Conservation (phyloP, 2,113 vertebrate species). For the Centropus bengalensis region DNA sequence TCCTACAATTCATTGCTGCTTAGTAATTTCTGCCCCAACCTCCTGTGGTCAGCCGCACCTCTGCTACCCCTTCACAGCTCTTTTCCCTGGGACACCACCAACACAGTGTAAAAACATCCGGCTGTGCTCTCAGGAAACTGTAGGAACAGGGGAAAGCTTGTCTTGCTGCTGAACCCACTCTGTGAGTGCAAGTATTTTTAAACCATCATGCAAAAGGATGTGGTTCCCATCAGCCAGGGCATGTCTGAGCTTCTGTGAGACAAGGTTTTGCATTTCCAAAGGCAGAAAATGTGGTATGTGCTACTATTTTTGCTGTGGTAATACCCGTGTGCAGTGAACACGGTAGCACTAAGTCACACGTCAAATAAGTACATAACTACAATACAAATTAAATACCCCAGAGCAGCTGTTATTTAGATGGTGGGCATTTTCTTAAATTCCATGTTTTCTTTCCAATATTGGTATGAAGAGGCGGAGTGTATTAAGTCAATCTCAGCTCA, state of each 20-base stretch:
- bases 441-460: not conserved
- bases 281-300: not conserved
- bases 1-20: not conserved
- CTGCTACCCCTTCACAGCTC: not conserved
- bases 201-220: not conserved
- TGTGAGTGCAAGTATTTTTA: not conserved
- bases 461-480: not conserved
- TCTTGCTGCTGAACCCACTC: not conserved
- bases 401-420: not conserved
- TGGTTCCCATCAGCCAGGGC: not conserved
- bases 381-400: not conserved
- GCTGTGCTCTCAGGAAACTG: not conserved
- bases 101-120: not conserved
- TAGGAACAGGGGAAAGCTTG: not conserved
- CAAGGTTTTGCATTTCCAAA: not conserved
- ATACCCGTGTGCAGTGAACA: not conserved
- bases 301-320: not conserved
- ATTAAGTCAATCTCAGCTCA: not conserved
- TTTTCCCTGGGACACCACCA: not conserved
- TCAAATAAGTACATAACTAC: not conserved
- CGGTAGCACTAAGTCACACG: not conserved
- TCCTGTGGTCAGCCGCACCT: not conserved
- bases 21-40: not conserved
- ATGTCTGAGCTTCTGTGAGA: not conserved
- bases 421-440: not conserved